Percentiles rank a stretch among this genome's conserved stretches.
Conservation (phyloP, 2,888 invertebrate genomes). For the Slavum lentiscoides region DNA sequence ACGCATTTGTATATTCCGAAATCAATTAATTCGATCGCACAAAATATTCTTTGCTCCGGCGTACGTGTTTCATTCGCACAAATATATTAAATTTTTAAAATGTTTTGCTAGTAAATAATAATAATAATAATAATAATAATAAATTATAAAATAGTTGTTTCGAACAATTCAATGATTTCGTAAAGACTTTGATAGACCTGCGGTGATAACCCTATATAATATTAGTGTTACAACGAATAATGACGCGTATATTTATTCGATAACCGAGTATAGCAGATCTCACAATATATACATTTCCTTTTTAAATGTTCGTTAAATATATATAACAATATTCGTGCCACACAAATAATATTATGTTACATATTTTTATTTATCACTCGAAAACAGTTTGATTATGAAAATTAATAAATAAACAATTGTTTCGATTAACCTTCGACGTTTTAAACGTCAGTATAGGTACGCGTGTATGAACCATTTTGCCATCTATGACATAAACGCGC, state of each 20-base stretch:
- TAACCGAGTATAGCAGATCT: constrained; percentile 2
- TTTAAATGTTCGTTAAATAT: neutral
- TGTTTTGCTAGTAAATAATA: neutral
- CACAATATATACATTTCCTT: constrained; percentile 32
- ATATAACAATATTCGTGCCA: neutral
- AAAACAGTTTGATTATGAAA: neutral
- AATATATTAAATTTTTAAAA: neutral
- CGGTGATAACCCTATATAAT: constrained; percentile 29
- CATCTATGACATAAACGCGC: neutral
- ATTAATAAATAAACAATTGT: constrained; percentile 6
- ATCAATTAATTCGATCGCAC: neutral
- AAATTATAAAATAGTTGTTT: neutral
- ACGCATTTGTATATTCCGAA: neutral
- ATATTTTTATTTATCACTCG: neutral
- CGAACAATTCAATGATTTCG: neutral
- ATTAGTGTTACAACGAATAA: constrained; percentile 20
- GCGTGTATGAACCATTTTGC: neutral
- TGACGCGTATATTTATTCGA: constrained; percentile 32
- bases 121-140: neutral
- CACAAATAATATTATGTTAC: neutral
- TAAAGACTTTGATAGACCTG: constrained; percentile 7
- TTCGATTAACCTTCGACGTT: constrained; percentile 22
- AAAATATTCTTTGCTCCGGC: neutral
- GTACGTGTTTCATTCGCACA: neutral
- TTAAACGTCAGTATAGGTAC: neutral